Percentiles rank a stretch among this genome's conserved stretches.
phyloP scores from a whole-genome alignment of 2,113 vertebrate genomes.

The Morone saxatilis region DNA sequence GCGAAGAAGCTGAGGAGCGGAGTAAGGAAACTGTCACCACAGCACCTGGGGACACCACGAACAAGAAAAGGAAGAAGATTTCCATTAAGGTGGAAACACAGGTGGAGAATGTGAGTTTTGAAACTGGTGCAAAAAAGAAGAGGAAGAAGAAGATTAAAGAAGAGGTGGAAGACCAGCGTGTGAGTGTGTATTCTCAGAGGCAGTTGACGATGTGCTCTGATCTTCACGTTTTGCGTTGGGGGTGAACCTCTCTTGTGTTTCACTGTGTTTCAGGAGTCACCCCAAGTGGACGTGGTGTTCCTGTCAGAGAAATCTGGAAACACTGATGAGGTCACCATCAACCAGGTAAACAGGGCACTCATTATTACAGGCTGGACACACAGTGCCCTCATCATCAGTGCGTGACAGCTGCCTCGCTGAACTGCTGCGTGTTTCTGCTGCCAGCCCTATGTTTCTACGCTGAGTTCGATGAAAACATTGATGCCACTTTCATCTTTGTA shows the following conservation, averaged over 20 bases:
- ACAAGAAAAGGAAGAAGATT: conserved; percentile 41
- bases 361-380: background rate
- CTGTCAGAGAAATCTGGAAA: conserved; percentile 77
- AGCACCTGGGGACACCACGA: background rate
- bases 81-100: background rate
- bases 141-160: conserved; percentile 57
- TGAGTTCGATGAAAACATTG: too few relatives aligned
- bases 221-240: background rate
- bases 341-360: conserved; percentile 67
- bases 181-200: conserved; percentile 32
- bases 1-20: conserved; percentile 9
- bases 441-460: too few relatives aligned
- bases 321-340: conserved; percentile 72
- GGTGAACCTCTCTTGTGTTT: conserved; percentile 14
- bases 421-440: too few relatives aligned
- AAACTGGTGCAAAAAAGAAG: conserved; percentile 38
- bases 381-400: too few relatives aligned
- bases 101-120: background rate
- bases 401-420: too few relatives aligned
- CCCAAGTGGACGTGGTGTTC: conserved; percentile 63
- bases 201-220: background rate
- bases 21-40: background rate
- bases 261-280: conserved; percentile 48
- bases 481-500: too few relatives aligned
- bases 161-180: conserved; percentile 28